Evolutionary conservation across 2,797 vertebrate genomes (phyloP).

Genomic region (Crenuchus spilurus): DNA sequence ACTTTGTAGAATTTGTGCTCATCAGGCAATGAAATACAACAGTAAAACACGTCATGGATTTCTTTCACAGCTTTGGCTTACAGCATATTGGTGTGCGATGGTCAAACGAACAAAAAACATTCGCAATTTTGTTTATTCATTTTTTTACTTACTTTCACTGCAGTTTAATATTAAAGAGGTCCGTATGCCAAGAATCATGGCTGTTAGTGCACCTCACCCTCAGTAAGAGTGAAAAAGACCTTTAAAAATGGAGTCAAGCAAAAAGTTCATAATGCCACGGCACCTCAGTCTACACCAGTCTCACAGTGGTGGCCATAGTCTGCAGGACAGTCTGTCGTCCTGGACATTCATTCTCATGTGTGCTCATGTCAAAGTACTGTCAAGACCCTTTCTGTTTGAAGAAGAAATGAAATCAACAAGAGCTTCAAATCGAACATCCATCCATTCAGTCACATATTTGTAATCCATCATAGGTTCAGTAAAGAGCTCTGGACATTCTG

Average conservation of each 20-base stretch:
- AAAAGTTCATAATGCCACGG: conserved; percentile 66
- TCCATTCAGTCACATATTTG: background rate
- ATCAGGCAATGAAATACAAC: conserved; percentile 24
- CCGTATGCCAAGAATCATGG: conserved; percentile 11
- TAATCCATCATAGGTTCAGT: background rate
- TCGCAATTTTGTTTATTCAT: background rate
- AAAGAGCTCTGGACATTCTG: background rate
- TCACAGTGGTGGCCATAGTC: conserved; percentile 66
- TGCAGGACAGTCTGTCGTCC: conserved; percentile 65
- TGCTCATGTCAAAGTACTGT: conserved; percentile 65
- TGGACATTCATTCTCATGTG: conserved; percentile 76
- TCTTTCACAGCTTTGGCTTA: conserved; percentile 31
- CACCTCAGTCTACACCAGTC: conserved; percentile 67
- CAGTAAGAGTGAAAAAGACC: conserved; percentile 39
- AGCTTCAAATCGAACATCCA: background rate
- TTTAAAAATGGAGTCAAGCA: conserved; percentile 53
- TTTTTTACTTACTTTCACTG: background rate
- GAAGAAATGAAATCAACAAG: conserved; percentile 77
- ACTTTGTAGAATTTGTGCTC: conserved; percentile 39
- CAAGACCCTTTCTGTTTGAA: conserved; percentile 55
- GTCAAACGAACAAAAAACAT: background rate
- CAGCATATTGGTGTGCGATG: conserved; percentile 10
- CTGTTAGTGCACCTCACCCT: conserved; percentile 27
- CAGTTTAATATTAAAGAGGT: conserved; percentile 3
- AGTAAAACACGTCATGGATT: conserved; percentile 44